Evolutionary conservation across 2,113 vertebrate species (phyloP), one percentile per base, ranked within the genome.

Genomic region (Myanophis thanlyinensis): DNA sequence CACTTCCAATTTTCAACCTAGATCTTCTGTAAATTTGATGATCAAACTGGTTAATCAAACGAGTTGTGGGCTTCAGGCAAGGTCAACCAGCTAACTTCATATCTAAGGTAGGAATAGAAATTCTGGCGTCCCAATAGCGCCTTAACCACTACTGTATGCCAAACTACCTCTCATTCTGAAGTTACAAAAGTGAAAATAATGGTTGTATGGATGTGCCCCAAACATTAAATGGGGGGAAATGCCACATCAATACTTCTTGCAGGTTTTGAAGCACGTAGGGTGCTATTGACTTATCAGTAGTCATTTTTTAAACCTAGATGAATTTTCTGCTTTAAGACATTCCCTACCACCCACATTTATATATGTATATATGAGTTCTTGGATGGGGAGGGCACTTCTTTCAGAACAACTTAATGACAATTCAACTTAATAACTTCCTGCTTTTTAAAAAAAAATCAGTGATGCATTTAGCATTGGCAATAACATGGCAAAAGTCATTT

Each of bases 401-500:
- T 56, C 67, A 92, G 44, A 89, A 85, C 51, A 56, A 85, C 35
- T 85, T 92, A 92, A 92, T 92, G 91, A 56, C 73, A 85, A 84
- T 89, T 85, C 59, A 48, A 22, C 47, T 47, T 89, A 89, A 85
- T 59, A 89, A 40, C 62, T 88, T 92, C 48, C 85, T 73, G 35
- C 46, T 46, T 35, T 89, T 25, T 5, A 25, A 84, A 56, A 40
- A 88, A 84, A 84, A 46, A 89, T 85, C 51, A 35, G 27, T 96
- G 92, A 95, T 93, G 67, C 54, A 96, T 88, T 93, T 95, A 95
- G 95, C 94, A 95, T 89, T 94, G 22, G 85, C 91, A 84, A 44
- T 90, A 95, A 94, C n/a, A 96, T 96, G 92, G 97, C 94, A 97
- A 96, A 93, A 97, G 94, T 93, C 53, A 95, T 95, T 93, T 94